Base-by-base conservation (phyloP, 2,797 vertebrate genomes). In the Enteromius anoplus region DNA sequence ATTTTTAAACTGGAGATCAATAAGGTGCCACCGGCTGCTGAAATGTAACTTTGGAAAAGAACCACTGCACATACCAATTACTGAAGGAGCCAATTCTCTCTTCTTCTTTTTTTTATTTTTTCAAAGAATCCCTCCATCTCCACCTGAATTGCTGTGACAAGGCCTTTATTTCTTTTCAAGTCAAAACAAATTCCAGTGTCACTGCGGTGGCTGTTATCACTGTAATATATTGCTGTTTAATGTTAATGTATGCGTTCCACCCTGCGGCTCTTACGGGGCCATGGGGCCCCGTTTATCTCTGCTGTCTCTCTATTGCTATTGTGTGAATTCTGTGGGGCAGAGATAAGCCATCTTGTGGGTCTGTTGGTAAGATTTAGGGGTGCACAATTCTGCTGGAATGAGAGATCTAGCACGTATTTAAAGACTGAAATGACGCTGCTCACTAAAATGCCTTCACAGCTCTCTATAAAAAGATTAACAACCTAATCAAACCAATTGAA, bases 221-320 rank as follows among this genome's bases (percentile, higher is more conserved):
- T 81, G 64, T 81, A 62, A 80, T 85, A 85, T 80, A 80, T 81
- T 42, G 58, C 83, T 75, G 62, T 76, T 81, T 85, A 81, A 80
- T 68, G 78, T 75, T 84, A 84, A 80, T 85, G 83, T 76, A 76
- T 80, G 78, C 29, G 4, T 62, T 80, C 51, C 78, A 45, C n/a
- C 34, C 51, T 17, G 11, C 23, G 10, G 68, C 17, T 62, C 23
- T 75, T 58, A 55, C 0, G 14, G 47, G 55, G 45, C 23, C 15
- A 0, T 55, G 62, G 73, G 45, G 49, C 21, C 26, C 23, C 47
- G 5, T 55, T 62, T 42, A 65, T 62, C 26, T 73, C 64, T 60
- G 21, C 71, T 85, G n/a, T 69, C 42, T 85, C 47, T 85, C 42
- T 80, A 45, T 66, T 26, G 51, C 79, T 75, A 23, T 80, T 49